phyloP scores from a whole-genome alignment of 35 echinoderm and acorn worm species.

The Apostichopus californicus region DNA sequence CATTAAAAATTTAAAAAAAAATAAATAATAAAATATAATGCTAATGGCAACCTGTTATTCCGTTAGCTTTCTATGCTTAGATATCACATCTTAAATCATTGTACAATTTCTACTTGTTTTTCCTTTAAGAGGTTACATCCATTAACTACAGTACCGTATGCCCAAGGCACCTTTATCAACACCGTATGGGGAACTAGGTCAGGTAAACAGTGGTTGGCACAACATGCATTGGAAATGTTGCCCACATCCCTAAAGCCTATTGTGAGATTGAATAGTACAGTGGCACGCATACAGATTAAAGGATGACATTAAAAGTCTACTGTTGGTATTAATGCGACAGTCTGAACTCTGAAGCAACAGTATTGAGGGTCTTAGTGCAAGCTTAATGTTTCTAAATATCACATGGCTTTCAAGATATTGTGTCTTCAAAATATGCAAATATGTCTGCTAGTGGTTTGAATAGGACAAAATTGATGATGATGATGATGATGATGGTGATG shows the following conservation, averaged over 20 bases:
- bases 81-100: neutral
- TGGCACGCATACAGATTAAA: neutral
- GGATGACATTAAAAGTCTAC: too few relatives aligned
- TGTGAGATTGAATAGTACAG: neutral
- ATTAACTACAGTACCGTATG: neutral
- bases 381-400: too few relatives aligned
- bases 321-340: too few relatives aligned
- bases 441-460: too few relatives aligned
- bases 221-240: neutral
- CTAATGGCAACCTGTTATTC: neutral
- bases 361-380: too few relatives aligned
- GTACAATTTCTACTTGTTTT: neutral
- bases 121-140: neutral
- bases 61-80: neutral
- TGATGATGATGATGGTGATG: slow-evolving; percentile 32
- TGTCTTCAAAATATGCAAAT: too few relatives aligned
- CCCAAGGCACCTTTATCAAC: too few relatives aligned
- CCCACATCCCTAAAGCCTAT: neutral
- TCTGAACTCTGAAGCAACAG: too few relatives aligned
- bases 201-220: neutral
- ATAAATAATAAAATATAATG: neutral
- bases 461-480: slow-evolving; percentile 20
- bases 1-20: neutral
- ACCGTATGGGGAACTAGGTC: neutral
- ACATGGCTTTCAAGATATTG: too few relatives aligned